Conservation (phyloP, 2,113 vertebrate genomes). For the Vidua macroura region DNA sequence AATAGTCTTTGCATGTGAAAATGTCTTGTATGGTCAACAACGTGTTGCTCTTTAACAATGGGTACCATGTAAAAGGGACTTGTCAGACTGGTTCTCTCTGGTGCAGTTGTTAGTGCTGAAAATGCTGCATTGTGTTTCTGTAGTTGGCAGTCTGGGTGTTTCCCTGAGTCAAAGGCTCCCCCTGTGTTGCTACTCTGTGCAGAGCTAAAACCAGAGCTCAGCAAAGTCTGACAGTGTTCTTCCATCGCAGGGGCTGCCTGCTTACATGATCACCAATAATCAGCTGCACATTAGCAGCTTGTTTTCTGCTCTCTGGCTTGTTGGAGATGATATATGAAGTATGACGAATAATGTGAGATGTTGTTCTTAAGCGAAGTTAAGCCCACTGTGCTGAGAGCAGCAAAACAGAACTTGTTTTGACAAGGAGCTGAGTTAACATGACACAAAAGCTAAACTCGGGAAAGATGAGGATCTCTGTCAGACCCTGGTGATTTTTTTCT, state of each 20-base stretch:
- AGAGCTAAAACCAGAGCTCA: not conserved
- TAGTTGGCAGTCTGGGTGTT: not conserved
- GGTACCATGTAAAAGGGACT: not conserved
- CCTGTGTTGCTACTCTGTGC: not conserved
- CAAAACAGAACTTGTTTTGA: conserved; percentile 60
- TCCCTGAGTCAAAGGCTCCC: not conserved
- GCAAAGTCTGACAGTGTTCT: not conserved
- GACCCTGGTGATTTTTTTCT: not conserved
- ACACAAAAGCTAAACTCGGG: conserved; percentile 6
- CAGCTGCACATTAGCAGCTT: conserved; percentile 5
- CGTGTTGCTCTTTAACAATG: not conserved
- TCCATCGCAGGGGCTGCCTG: not conserved
- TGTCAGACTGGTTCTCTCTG: not conserved
- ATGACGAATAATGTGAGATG: conserved; percentile 35
- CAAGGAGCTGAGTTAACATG: conserved; percentile 32
- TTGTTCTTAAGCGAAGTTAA: conserved; percentile 65
- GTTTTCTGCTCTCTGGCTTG: conserved; percentile 60
- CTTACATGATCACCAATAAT: conserved; percentile 33
- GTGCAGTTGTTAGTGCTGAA: not conserved
- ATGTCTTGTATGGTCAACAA: not conserved
- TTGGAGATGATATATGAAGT: conserved; percentile 54
- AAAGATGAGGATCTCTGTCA: conserved; percentile 28
- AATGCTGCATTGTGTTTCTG: not conserved
- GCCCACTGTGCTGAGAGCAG: conserved; percentile 62
- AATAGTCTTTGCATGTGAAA: not conserved